Evolutionary conservation across 2,797 vertebrate genomes (phyloP).

Genomic region (Etheostoma perlongum): DNA sequence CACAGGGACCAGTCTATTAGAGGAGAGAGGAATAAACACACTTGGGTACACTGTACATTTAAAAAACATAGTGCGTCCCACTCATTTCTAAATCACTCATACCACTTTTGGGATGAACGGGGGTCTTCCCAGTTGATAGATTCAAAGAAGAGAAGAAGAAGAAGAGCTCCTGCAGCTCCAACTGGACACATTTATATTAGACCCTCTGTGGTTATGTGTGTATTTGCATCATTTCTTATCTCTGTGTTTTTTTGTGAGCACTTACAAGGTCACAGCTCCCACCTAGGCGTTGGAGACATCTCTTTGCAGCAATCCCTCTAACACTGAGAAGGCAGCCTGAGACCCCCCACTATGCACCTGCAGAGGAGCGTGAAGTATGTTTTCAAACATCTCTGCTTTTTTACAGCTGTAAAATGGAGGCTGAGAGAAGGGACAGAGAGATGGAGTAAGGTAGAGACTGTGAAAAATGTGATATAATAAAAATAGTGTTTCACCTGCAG

Average conservation of each 20-base stretch:
- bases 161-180: slow-evolving; percentile 81
- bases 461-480: slow-evolving; percentile 14
- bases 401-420: slow-evolving; percentile 85
- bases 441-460: slow-evolving; percentile 1
- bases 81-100: slow-evolving; percentile 28
- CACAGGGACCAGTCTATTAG: slow-evolving; percentile 80
- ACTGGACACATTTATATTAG: slow-evolving; percentile 62
- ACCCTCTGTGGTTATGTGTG: neutral
- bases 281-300: slow-evolving; percentile 80
- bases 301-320: slow-evolving; percentile 81
- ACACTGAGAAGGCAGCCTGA: slow-evolving; percentile 71
- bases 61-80: accelerated
- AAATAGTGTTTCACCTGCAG: neutral
- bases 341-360: slow-evolving; percentile 73
- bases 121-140: slow-evolving; percentile 84
- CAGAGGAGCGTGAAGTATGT: slow-evolving; percentile 84
- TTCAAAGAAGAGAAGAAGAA: slow-evolving; percentile 86
- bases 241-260: slow-evolving; percentile 3
- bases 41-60: neutral
- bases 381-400: slow-evolving; percentile 84
- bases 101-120: slow-evolving; percentile 85
- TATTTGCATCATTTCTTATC: neutral
- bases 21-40: slow-evolving; percentile 8
- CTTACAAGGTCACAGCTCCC: slow-evolving; percentile 81
- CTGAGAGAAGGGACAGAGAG: slow-evolving; percentile 57